Percentiles rank a stretch among this genome's conserved stretches.
Conservation (phyloP, 2,888 invertebrate genomes). For the Pyrgus malvae region DNA sequence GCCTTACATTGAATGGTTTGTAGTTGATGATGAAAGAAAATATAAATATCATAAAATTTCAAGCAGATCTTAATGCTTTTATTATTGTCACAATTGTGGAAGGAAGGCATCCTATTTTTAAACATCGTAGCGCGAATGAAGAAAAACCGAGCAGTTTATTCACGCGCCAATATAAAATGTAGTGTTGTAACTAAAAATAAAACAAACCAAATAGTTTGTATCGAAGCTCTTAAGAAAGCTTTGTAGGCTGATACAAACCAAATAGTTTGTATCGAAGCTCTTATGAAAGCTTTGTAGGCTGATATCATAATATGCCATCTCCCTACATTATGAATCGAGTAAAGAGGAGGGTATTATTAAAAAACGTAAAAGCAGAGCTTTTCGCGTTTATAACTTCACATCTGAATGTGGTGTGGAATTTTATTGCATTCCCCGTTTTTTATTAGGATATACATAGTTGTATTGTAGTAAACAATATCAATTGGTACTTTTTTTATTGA, state of each 20-base stretch:
- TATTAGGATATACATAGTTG: too few species aligned
- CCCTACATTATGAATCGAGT: slow-evolving; percentile 17
- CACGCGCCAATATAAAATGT: slow-evolving; percentile 43
- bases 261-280: slow-evolving; percentile 23
- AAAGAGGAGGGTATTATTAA: slow-evolving; percentile 10
- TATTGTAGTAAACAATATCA: too few species aligned
- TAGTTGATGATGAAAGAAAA: too few species aligned
- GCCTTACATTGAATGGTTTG: too few species aligned
- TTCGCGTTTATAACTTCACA: slow-evolving; percentile 7
- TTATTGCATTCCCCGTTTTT: neutral
- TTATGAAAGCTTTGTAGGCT: slow-evolving; percentile 32
- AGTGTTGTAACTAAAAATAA: slow-evolving; percentile 37
- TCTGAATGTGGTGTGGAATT: neutral
- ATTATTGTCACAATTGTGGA: too few species aligned
- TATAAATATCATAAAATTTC: too few species aligned
- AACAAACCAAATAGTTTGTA: slow-evolving; percentile 25
- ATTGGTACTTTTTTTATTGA: too few species aligned
- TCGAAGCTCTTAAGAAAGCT: slow-evolving; percentile 29
- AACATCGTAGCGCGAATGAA: neutral
- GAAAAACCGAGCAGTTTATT: slow-evolving; percentile 36
- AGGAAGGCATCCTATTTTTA: too few species aligned
- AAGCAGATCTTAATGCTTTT: too few species aligned
- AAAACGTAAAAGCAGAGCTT: slow-evolving; percentile 25
- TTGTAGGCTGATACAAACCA: slow-evolving; percentile 30
- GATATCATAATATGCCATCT: slow-evolving; percentile 37